A percentile compares a stretch with the other conserved stretches of the same genome.
These are phyloP conservation scores for Scylla paramamosain DNA, from an alignment of 1,140 invertebrate species.

Conservation along the genomic window DNA sequence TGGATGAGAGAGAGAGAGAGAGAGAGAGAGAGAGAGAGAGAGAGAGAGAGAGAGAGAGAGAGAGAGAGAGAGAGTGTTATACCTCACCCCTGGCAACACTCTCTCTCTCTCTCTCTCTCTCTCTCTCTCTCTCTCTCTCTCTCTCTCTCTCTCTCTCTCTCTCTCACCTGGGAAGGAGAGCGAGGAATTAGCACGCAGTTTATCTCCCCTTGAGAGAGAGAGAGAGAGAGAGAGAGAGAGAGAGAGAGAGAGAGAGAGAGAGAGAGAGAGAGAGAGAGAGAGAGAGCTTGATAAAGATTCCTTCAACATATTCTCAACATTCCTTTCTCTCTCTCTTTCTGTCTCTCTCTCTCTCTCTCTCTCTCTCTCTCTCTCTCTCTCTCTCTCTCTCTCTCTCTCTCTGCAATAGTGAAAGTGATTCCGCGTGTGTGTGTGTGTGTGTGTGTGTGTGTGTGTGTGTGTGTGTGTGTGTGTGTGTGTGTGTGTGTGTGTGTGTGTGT, in stretches of 20 bases:
- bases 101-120: not conserved
- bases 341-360: not conserved
- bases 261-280: no score
- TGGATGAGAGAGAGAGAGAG: no score
- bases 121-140: no score
- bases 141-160: no score
- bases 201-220: no score
- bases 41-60: slow-evolving; percentile 10
- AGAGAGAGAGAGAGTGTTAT: not conserved
- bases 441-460: no score
- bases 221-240: no score
- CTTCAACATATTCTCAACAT: no score
- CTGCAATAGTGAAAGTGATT: not conserved
- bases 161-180: no score
- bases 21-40: not conserved
- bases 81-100: not conserved
- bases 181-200: no score
- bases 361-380: not conserved
- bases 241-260: no score
- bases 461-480: not conserved
- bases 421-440: not conserved
- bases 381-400: not conserved
- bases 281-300: no score
- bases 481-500: not conserved
- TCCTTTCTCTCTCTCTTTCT: not conserved